Percentiles rank a stretch among this genome's conserved stretches.
Evolutionary conservation across 1,140 invertebrate genomes (phyloP).

Genomic region (Caenorhabditis remanei): DNA sequence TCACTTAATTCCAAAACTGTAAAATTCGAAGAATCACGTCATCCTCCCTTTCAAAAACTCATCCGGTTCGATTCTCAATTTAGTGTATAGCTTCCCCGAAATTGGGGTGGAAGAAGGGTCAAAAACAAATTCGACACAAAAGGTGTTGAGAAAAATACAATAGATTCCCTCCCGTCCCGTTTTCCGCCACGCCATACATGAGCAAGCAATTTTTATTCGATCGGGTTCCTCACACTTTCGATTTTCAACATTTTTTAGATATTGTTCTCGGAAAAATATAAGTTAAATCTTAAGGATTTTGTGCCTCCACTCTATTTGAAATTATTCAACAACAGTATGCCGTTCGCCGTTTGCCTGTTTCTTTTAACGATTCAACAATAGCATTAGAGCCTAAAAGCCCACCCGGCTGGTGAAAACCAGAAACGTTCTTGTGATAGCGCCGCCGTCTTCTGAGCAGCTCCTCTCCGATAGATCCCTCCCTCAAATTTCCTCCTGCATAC

Average conservation of each 20-base stretch:
- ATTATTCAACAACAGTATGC: conserved; percentile 1
- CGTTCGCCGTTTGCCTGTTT: conserved; percentile 56
- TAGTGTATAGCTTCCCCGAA: neutral
- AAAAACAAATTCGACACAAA: conserved; percentile 50
- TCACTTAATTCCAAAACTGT: no score
- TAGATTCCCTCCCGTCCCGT: neutral
- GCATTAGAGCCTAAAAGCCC: conserved; percentile 41
- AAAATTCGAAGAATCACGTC: neutral
- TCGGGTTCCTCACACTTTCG: no score
- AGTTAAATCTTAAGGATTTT: neutral
- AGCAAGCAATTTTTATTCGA: neutral
- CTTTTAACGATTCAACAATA: conserved; percentile 58
- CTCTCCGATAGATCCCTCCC: conserved; percentile 12
- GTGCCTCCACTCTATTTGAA: neutral
- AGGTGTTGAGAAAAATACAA: conserved; percentile 28
- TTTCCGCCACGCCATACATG: conserved; percentile 34
- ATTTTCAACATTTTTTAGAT: neutral
- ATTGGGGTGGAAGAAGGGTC: conserved; percentile 18
- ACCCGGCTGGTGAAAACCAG: conserved; percentile 31
- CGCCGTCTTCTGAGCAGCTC: neutral
- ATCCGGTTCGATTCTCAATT: conserved; percentile 18
- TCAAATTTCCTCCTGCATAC: neutral
- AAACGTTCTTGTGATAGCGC: conserved; percentile 9
- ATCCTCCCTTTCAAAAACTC: neutral
- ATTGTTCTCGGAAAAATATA: neutral